A percentile compares a stretch with the other conserved stretches of the same genome.
Evolutionary conservation across 2,888 invertebrate genomes (phyloP).

Genomic region (Trachelus troglodyta): DNA sequence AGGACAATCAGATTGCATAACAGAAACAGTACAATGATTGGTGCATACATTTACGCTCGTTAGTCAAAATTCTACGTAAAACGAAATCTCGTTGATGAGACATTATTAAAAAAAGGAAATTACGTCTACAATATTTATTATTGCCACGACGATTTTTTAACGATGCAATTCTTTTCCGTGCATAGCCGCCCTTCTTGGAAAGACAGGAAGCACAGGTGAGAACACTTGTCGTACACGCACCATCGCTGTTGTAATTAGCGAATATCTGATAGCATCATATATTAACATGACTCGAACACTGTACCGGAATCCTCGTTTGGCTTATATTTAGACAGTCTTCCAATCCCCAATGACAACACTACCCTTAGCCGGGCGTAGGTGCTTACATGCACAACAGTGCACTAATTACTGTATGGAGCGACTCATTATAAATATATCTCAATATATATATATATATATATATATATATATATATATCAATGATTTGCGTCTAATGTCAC

Average conservation of each 20-base stretch:
- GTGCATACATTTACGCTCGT: not conserved
- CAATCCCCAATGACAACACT: not conserved
- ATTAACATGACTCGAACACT: not conserved
- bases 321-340: not conserved
- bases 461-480: not conserved
- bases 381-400: not conserved
- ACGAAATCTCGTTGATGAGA: not conserved
- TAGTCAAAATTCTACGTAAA: not conserved
- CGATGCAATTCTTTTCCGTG: slow-evolving; percentile 37
- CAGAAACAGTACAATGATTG: not conserved
- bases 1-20: not conserved
- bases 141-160: slow-evolving; percentile 33
- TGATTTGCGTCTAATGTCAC: not conserved
- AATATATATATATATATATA: too few species aligned
- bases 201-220: slow-evolving; percentile 66
- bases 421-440: not conserved
- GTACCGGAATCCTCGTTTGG: not conserved
- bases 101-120: not conserved
- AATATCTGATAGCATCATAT: not conserved
- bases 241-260: not conserved
- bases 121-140: slow-evolving; percentile 24
- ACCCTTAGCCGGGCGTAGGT: not conserved
- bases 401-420: not conserved
- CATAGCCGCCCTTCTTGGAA: slow-evolving; percentile 65
- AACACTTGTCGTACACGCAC: slow-evolving; percentile 21